A percentile compares a stretch with the other conserved stretches of the same genome.
phyloP scores from a whole-genome alignment of 2,113 vertebrate genomes.

The Lichenostomus cassidix region DNA sequence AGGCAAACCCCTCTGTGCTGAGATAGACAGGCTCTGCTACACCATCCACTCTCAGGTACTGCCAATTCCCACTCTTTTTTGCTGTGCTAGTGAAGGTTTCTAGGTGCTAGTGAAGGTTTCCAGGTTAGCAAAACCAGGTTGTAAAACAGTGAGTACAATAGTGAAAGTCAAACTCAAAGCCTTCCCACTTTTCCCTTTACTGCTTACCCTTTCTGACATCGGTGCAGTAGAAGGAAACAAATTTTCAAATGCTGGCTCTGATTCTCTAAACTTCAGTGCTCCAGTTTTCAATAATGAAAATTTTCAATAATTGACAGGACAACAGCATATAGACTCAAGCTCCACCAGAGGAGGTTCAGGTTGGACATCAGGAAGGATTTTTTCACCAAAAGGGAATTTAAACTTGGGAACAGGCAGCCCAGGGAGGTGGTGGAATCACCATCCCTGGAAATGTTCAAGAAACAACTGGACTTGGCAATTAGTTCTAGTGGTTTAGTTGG shows the following conservation, averaged over 20 bases:
- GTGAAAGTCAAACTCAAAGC: neutral
- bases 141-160: neutral
- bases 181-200: neutral
- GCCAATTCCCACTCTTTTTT: neutral
- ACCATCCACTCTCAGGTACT: neutral
- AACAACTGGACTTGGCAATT: neutral
- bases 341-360: neutral
- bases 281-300: neutral
- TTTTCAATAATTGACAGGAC: neutral
- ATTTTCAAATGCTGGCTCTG: neutral
- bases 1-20: neutral
- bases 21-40: neutral
- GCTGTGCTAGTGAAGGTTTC: neutral
- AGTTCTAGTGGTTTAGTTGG: neutral
- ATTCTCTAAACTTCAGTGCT: neutral
- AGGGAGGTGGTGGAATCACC: neutral
- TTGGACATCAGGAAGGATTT: neutral
- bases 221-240: neutral
- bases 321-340: neutral
- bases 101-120: neutral
- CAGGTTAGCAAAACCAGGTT: neutral
- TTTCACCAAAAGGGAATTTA: neutral
- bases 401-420: neutral
- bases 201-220: neutral
- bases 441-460: neutral